These are phyloP conservation scores for Typhlichthys eigenmanni DNA, from an alignment of 2,797 vertebrate genomes.

Conservation along the genomic window DNA sequence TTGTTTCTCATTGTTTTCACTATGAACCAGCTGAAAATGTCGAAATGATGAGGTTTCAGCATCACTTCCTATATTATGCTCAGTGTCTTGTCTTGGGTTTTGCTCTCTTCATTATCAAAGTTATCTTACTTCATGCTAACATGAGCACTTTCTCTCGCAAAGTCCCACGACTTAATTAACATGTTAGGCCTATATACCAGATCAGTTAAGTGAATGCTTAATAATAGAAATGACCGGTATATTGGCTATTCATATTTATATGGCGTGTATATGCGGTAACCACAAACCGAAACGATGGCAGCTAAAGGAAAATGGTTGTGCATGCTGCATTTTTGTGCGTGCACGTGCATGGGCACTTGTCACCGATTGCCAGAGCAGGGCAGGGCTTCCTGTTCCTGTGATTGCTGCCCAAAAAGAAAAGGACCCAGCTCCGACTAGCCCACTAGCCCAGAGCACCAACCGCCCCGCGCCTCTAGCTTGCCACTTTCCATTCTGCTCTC, in stretches of 20 bases:
- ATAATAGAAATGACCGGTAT: too few relatives aligned
- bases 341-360: constrained; percentile 13
- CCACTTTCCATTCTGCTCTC: constrained; percentile 27
- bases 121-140: constrained; percentile 42
- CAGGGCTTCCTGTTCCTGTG: constrained; percentile 71
- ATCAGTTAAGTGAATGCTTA: constrained; percentile 24
- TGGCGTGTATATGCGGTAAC: too few relatives aligned
- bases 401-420: constrained; percentile 53
- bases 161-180: constrained; percentile 14
- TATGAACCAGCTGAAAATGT: constrained; percentile 55
- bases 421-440: constrained; percentile 1
- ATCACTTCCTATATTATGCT: constrained; percentile 57
- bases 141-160: constrained; percentile 39
- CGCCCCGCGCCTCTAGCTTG: constrained; percentile 26
- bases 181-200: constrained; percentile 13
- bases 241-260: too few relatives aligned
- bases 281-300: not conserved
- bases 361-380: constrained; percentile 51
- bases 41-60: constrained; percentile 59
- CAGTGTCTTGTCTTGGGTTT: constrained; percentile 40
- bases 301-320: not conserved
- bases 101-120: constrained; percentile 54
- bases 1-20: constrained; percentile 15
- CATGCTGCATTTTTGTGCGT: constrained; percentile 7
- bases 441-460: constrained; percentile 54